Evolutionary conservation across 2,797 vertebrate genomes (phyloP).

Genomic region (Alectoris magna): DNA sequence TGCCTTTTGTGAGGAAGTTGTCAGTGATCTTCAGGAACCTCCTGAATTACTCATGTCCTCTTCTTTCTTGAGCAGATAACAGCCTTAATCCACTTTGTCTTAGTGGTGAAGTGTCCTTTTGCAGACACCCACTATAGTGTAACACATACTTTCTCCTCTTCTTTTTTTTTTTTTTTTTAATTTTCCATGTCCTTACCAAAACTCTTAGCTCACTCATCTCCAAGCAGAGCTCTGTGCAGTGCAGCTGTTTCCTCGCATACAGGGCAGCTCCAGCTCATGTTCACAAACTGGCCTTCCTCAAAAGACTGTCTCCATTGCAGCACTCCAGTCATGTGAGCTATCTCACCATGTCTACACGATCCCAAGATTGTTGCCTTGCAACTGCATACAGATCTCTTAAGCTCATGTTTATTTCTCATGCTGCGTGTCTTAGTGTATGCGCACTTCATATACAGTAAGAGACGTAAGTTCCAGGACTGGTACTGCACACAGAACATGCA

Average conservation of each 20-base stretch:
- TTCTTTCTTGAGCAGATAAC: neutral
- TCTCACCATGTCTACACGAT: neutral
- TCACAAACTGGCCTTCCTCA: neutral
- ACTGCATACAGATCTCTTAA: neutral
- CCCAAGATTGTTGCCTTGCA: neutral
- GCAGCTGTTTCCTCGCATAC: neutral
- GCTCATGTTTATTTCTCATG: neutral
- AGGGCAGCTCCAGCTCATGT: fast-evolving
- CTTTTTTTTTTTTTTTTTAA: neutral
- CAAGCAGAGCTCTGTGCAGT: neutral
- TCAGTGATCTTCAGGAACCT: fast-evolving
- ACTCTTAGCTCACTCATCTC: neutral
- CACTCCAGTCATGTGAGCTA: neutral
- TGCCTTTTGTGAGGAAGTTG: neutral
- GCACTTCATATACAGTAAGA: neutral
- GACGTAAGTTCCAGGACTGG: neutral
- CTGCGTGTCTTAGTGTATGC: neutral
- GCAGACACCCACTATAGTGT: too few species aligned
- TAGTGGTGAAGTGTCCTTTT: neutral
- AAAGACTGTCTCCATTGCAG: neutral
- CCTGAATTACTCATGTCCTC: neutral
- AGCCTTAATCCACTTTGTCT: neutral
- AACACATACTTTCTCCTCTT: neutral
- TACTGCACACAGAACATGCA: neutral
- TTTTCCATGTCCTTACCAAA: neutral